Evolutionary conservation across 2,888 invertebrate species (phyloP).

Genomic region (Thereva nobilitata): DNA sequence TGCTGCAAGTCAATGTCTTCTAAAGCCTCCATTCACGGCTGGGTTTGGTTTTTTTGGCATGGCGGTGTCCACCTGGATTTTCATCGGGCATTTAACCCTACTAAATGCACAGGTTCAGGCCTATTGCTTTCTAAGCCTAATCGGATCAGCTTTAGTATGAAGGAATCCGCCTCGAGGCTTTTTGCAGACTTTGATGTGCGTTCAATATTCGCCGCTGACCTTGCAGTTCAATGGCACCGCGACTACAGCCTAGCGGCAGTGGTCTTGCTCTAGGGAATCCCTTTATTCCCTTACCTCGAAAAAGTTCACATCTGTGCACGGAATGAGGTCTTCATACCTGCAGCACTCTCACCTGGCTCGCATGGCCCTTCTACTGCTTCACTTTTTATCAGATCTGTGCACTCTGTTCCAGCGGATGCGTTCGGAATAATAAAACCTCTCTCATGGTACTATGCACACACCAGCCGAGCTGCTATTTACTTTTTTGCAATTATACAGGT

Average conservation of each 20-base stretch:
- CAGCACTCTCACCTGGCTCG: constrained; percentile 13
- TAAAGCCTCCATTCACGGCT: background rate
- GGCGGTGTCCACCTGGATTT: constrained; percentile 11
- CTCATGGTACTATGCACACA: constrained; percentile 20
- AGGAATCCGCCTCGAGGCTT: too few species aligned
- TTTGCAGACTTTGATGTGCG: too few species aligned
- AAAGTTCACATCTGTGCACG: too few species aligned
- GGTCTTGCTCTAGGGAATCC: too few species aligned
- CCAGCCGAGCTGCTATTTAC: constrained; percentile 19
- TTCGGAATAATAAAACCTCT: constrained; percentile 26
- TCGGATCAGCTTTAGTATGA: too few species aligned
- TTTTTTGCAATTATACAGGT: constrained; percentile 34
- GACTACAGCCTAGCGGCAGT: too few species aligned
- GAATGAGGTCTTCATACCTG: background rate
- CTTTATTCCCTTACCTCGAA: too few species aligned
- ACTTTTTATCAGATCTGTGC: constrained; percentile 24
- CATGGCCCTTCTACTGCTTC: constrained; percentile 6
- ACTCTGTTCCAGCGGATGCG: constrained; percentile 22
- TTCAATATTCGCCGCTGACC: too few species aligned
- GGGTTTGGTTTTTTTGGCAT: background rate
- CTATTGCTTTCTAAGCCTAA: too few species aligned
- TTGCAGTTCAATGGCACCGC: too few species aligned
- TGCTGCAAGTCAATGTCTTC: constrained; percentile 13
- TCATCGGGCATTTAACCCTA: too few species aligned
- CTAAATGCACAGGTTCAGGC: too few species aligned